phyloP scores from a whole-genome alignment of 2,113 vertebrate genomes.

The Caloenas nicobarica region DNA sequence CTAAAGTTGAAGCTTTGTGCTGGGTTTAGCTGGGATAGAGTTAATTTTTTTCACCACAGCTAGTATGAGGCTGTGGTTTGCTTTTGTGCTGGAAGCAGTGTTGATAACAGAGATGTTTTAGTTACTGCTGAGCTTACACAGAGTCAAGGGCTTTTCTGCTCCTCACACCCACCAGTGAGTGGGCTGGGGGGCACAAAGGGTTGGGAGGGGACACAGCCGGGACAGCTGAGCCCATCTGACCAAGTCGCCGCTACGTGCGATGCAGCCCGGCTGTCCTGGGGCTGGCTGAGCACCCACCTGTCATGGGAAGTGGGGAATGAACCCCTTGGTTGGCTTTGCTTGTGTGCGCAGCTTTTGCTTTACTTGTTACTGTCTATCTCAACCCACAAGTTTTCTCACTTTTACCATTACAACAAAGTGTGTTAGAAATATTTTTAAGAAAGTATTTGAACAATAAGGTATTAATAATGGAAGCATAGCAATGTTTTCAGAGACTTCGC shows the following conservation, averaged over 20 bases:
- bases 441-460: neutral
- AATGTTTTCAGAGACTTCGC: neutral
- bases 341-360: neutral
- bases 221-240: neutral
- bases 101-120: neutral
- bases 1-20: neutral
- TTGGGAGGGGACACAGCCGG: neutral
- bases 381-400: neutral
- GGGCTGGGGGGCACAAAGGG: neutral
- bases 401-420: neutral
- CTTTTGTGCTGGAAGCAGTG: no score
- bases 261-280: neutral
- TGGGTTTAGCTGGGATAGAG: neutral
- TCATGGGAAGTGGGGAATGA: fast-evolving
- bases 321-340: neutral
- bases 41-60: neutral
- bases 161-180: neutral
- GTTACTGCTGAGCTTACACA: neutral
- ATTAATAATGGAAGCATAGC: neutral
- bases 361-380: neutral
- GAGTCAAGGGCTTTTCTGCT: neutral
- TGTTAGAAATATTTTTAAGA: neutral
- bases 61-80: neutral
- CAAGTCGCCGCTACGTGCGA: fast-evolving
- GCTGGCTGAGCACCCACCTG: neutral